Evolutionary conservation across 92 coral and sea anemone genomes (phyloP).

Genomic region (Porites cylindrica): DNA sequence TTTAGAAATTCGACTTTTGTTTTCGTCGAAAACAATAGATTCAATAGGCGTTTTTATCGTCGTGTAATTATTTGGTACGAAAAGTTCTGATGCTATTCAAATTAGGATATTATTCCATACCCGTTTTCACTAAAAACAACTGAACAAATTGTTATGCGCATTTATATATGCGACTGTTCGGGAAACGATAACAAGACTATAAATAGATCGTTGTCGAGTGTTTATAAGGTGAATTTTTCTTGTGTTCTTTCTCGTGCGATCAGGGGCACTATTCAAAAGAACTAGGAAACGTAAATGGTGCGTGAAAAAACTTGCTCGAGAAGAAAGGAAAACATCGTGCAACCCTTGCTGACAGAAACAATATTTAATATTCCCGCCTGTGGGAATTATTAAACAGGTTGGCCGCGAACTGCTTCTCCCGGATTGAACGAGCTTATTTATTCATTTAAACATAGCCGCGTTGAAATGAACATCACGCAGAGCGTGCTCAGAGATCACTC

Average conservation of each 20-base stretch:
- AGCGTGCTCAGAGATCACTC: slow-evolving; percentile 1
- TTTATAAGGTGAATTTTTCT: slow-evolving; percentile 13
- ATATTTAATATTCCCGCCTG: slow-evolving; percentile 56
- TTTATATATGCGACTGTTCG: slow-evolving; percentile 9
- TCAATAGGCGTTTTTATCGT: slow-evolving; percentile 25
- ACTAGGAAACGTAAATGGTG: slow-evolving; percentile 7
- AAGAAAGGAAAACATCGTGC: slow-evolving; percentile 43
- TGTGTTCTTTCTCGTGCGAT: slow-evolving; percentile 15
- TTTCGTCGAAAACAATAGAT: slow-evolving; percentile 31
- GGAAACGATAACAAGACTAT: slow-evolving; percentile 20
- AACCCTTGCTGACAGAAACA: slow-evolving; percentile 30
- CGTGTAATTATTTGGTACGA: slow-evolving; percentile 30
- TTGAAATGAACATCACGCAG: slow-evolving; percentile 56
- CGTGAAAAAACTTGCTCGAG: slow-evolving; percentile 15
- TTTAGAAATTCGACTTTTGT: slow-evolving; percentile 17
- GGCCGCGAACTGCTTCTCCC: slow-evolving; percentile 2
- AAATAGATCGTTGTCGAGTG: slow-evolving; percentile 36
- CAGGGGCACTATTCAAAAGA: slow-evolving; percentile 5
- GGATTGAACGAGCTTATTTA: slow-evolving; percentile 29
- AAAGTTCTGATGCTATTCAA: slow-evolving; percentile 34
- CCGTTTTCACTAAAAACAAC: slow-evolving; percentile 34
- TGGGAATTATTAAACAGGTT: slow-evolving; percentile 51
- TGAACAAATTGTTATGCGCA: slow-evolving; percentile 38
- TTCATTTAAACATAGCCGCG: slow-evolving; percentile 19
- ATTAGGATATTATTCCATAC: slow-evolving; percentile 35